Base-by-base conservation (phyloP, 1,140 invertebrate genomes). In the Planococcus citri region DNA sequence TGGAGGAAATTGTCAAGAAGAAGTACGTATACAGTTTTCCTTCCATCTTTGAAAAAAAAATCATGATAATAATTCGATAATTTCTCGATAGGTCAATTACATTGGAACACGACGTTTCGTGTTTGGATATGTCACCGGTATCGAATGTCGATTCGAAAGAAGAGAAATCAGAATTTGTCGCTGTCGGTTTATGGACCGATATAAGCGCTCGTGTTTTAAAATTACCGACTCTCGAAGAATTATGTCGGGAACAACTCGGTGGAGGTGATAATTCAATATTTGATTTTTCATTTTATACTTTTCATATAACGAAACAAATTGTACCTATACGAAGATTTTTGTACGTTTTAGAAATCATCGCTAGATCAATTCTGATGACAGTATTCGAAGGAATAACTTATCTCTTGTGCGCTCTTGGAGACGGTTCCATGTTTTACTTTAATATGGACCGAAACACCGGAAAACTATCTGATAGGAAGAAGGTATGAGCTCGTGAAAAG, bases 371-470 rank as follows among this genome's bases (percentile, higher is more conserved):
- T 70, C 76, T 98, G 58, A 92, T 98, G 85, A 90, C 94, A 25
- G 89, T 88, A 41, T 94, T 99, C 79, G 96, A 99, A 80, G 89
- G 87, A 14, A 73, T 72, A 3, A 69, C 91, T 72, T 97, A 97
- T 81, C 77, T 95, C 9, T 82, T 96, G 14, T 94, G 91, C 77
- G 95, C 96, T 1, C 80, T 99, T 9, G 97, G 96, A 22, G 97
- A 99, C 81, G 97, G 97, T 4, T 95, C 95, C 24, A 89, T 99
- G 83, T 96, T 94, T 79, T 99, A 99, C 79, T 99, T 97, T 77
- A 86, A 85, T 12, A 80, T 97, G 69, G 87, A 92, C 73, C 85
- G 85, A 73, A 77, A 84, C 22, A 86, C 82, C 51, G 91, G 92
- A 1, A 77, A 79, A 9, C 78, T 95, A 4, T 82, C 84, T 1